Percentiles rank a stretch among this genome's conserved stretches.
Evolutionary conservation across 2,888 invertebrate species (phyloP).

Genomic region (Pristionchus exspectatus): DNA sequence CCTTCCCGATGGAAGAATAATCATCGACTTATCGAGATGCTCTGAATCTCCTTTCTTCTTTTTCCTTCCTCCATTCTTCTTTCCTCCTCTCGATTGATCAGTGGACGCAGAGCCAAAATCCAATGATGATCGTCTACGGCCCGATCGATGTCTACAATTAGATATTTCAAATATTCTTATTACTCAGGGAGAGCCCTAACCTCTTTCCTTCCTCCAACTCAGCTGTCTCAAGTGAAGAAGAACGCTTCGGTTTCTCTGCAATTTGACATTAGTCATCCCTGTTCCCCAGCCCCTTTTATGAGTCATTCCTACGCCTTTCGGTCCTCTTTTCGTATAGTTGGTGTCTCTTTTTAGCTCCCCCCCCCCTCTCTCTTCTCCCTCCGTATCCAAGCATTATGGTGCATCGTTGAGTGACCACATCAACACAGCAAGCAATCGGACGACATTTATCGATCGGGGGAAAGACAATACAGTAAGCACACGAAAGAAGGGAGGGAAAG

Average conservation of each 20-base stretch:
- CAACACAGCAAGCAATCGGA: constrained; percentile 39
- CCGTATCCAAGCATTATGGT: not conserved
- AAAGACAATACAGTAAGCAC: constrained; percentile 17
- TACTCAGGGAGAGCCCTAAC: not conserved
- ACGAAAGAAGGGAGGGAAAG: constrained; percentile 1
- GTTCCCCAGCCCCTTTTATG: not conserved
- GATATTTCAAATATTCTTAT: not conserved
- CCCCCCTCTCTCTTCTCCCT: not conserved
- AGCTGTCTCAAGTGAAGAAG: constrained; percentile 35
- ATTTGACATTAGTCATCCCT: not conserved
- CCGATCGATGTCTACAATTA: not conserved
- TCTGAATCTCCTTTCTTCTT: not conserved
- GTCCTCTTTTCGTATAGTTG: constrained; percentile 28
- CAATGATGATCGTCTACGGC: not conserved
- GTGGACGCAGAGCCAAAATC: not conserved
- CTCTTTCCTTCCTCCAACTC: constrained; percentile 15
- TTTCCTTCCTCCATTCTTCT: constrained; percentile 5
- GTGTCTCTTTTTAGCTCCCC: not conserved
- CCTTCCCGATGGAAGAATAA: constrained; percentile 17
- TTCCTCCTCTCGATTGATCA: constrained; percentile 9
- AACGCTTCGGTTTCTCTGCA: constrained; percentile 21
- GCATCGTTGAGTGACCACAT: constrained; percentile 10
- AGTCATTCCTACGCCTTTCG: not conserved
- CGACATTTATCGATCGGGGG: constrained; percentile 38
- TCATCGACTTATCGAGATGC: not conserved